phyloP scores from a whole-genome alignment of 2,888 invertebrate species.

The Xanthia icteritia region DNA sequence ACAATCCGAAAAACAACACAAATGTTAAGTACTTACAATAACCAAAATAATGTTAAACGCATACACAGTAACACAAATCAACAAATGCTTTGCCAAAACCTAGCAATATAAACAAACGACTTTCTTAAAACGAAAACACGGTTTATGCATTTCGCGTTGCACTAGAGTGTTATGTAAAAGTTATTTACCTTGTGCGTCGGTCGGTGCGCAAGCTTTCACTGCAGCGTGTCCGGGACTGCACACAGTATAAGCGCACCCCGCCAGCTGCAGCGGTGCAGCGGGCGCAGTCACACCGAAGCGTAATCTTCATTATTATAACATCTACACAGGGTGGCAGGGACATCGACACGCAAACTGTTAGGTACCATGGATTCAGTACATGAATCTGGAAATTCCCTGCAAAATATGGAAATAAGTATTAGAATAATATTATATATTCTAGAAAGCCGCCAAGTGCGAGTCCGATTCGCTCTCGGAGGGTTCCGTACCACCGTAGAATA shows the following conservation, averaged over 20 bases:
- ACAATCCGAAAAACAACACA: not conserved
- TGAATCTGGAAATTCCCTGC: too few relatives aligned
- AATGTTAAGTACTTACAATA: conserved; percentile 4
- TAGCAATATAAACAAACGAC: not conserved
- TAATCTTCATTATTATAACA: not conserved
- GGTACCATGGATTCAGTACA: too few relatives aligned
- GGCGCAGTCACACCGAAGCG: conserved; percentile 42
- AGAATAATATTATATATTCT: too few relatives aligned
- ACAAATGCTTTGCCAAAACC: conserved; percentile 12
- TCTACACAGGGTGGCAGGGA: too few relatives aligned
- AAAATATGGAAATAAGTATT: too few relatives aligned
- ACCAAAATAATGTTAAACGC: not conserved
- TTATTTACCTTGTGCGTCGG: conserved; percentile 66
- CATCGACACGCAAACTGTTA: too few relatives aligned
- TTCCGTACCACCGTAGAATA: too few relatives aligned
- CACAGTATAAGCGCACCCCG: conserved; percentile 58
- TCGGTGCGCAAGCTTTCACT: conserved; percentile 71
- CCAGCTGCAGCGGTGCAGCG: conserved; percentile 31
- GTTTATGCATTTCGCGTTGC: conserved; percentile 51
- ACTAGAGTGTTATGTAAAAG: conserved; percentile 38
- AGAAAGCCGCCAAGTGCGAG: too few relatives aligned
- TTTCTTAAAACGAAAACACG: conserved; percentile 12
- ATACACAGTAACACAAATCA: conserved; percentile 3
- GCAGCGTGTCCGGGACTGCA: conserved; percentile 48
- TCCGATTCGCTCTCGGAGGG: too few relatives aligned